Evolutionary conservation across 2,113 vertebrate species (phyloP).

Genomic region (Papio anubis): DNA sequence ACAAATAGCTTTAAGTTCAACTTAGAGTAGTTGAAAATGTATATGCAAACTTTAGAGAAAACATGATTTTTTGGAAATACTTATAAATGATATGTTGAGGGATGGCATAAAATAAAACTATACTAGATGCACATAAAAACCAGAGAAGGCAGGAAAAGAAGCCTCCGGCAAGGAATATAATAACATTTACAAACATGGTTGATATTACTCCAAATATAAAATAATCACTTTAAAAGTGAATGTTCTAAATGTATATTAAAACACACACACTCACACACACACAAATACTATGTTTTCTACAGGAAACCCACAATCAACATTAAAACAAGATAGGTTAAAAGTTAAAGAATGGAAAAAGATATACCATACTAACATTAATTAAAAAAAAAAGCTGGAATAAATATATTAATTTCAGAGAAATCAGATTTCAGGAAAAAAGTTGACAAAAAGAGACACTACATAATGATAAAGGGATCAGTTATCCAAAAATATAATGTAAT

Average conservation of each 20-base stretch:
- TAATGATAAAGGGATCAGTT: background rate
- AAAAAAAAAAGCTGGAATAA: background rate
- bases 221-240: background rate
- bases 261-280: background rate
- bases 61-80: background rate
- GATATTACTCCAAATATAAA: background rate
- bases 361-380: background rate
- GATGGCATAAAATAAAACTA: background rate
- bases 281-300: background rate
- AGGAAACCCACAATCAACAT: background rate
- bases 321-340: background rate
- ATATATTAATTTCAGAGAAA: background rate
- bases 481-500: background rate
- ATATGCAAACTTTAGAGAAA: background rate
- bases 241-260: background rate
- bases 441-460: background rate
- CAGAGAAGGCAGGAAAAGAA: background rate
- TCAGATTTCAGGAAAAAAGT: background rate
- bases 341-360: background rate
- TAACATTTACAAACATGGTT: background rate
- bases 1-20: background rate
- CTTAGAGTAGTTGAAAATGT: background rate
- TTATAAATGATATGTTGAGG: background rate
- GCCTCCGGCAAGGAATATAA: background rate
- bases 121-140: background rate